These are phyloP conservation scores for Lasioglossum oenotherae DNA, from an alignment of 2,888 invertebrate genomes.

Conservation along the genomic window DNA sequence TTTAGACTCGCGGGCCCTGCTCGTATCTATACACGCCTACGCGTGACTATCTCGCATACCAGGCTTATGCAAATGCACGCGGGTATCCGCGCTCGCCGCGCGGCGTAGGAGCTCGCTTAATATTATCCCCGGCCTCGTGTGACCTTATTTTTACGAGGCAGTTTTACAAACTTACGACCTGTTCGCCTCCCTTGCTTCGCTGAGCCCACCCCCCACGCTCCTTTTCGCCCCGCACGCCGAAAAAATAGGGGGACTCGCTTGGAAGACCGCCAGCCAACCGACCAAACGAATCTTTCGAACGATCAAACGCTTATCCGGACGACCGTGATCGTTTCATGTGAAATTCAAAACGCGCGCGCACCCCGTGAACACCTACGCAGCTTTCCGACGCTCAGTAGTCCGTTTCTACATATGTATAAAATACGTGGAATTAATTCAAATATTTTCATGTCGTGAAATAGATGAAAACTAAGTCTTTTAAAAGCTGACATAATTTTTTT, in stretches of 20 bases:
- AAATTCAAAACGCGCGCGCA: constrained; percentile 10
- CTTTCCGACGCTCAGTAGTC: not conserved
- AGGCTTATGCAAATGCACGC: constrained; percentile 73
- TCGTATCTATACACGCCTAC: constrained; percentile 70
- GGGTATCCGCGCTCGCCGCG: constrained; percentile 54
- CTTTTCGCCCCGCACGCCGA: not conserved
- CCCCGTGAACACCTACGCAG: not conserved
- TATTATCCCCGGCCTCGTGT: constrained; percentile 42
- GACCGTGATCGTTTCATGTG: not conserved
- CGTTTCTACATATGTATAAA: not conserved
- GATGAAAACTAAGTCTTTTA: not conserved
- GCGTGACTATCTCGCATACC: constrained; percentile 69
- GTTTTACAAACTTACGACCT: constrained; percentile 46
- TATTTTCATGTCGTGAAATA: not conserved
- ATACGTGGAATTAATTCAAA: not conserved
- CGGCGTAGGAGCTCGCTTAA: constrained; percentile 61
- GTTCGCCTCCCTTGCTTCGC: not conserved
- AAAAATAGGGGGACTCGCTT: constrained; percentile 14
- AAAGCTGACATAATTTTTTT: not conserved
- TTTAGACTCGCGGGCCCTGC: constrained; percentile 46
- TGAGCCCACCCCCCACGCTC: not conserved
- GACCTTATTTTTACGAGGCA: constrained; percentile 62
- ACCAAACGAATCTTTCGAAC: constrained; percentile 27
- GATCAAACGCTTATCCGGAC: constrained; percentile 29
- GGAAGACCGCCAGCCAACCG: constrained; percentile 26